Evolutionary conservation across 2,113 vertebrate genomes (phyloP), one percentile per base, ranked within the genome.

Genomic region (Ictalurus punctatus): DNA sequence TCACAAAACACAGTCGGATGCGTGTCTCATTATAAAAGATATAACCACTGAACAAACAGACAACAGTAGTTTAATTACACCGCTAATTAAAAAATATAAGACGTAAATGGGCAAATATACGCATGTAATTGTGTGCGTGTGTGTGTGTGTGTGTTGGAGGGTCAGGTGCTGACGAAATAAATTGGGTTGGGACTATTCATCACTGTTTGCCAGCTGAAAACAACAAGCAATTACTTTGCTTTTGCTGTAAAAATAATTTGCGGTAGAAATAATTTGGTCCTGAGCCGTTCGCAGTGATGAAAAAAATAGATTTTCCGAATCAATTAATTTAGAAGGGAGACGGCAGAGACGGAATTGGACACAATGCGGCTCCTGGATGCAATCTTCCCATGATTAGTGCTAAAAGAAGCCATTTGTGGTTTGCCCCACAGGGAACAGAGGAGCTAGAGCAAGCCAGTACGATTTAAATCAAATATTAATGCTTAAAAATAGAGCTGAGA

Each of bases 271-370:
- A 21, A 88, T 89, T 91, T 81, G 63, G 71, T 71, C 65, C 91
- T 90, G 86, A 65, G 80, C 85, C 54, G 84, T 88, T 86, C 65
- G 16, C 89, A 48, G 48, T 44, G 37, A 83, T 83, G 80, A 67
- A 61, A 82, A 84, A 86, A 91, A 93, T 92, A 67, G 40, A 91
- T 93, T 92, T 84, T 93, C 81, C 71, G 88, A 94, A 93, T 93
- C 92, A 94, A 94, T 94, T 93, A 86, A 89, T 89, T 92, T 86
- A 30, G 59, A 81, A 81, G 61, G 56, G 91, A 88, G 85, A 91
- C 89, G 81, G 81, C 69, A 65, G 85, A 80, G 87, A 86, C 88
- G 59, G 37, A 71, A 58, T 61, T 76, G 83, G 82, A 73, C 84
- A 34, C 58, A 81, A 61, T 21, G 16, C 17, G 65, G 71, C 78